Base-by-base conservation (phyloP, 2,113 vertebrate genomes). In the Sakesphorus luctuosus region DNA sequence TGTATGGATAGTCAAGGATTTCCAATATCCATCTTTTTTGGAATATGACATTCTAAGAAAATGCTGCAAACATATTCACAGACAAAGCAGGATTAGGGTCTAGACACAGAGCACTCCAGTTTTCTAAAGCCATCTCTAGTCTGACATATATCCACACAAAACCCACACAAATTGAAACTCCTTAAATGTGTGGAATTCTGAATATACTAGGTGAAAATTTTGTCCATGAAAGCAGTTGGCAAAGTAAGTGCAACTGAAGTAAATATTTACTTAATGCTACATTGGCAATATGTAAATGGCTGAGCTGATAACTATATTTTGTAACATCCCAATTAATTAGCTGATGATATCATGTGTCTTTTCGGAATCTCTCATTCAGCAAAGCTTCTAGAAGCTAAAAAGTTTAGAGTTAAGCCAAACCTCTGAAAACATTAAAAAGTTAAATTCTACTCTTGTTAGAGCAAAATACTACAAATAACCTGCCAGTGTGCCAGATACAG, bases 401-500 rank as follows among this genome's bases (percentile, higher is more conserved):
- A n/a, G 2, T 33, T 65, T 86, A 66, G 46, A 75, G 19, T 52
- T 67, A 72, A 79, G 18, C 28, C 15, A 85, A 87, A 76, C 10
- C 5, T 58, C 40, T 46, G 28, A 65, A 76, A 24, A 71, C 56
- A 12, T 40, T 33, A 49, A 15, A 31, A 72, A 92, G 7, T n/a
- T 83, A 50, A 56, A 73, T 38, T 66, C 11, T 59, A 21, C 3
- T 66, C 25, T 62, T 8, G 2, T n/a, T 61, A 66, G 11, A 83
- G 31, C 10, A 49, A 46, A 85, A 61, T 52, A n/a, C 3, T n/a
- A 52, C 13, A 10, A 89, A 75, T 61, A 69, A 79, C 26, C 55
- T 67, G 33, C 10, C 0, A 0, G 10, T 15, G 11, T 67, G 84
- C 17, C 38, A n/a, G 25, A 46, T 21, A 44, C 10, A 79, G 26